Evolutionary conservation across 2,888 invertebrate genomes (phyloP), one percentile per base, ranked within the genome.

Genomic region (Pelosia muscerda): DNA sequence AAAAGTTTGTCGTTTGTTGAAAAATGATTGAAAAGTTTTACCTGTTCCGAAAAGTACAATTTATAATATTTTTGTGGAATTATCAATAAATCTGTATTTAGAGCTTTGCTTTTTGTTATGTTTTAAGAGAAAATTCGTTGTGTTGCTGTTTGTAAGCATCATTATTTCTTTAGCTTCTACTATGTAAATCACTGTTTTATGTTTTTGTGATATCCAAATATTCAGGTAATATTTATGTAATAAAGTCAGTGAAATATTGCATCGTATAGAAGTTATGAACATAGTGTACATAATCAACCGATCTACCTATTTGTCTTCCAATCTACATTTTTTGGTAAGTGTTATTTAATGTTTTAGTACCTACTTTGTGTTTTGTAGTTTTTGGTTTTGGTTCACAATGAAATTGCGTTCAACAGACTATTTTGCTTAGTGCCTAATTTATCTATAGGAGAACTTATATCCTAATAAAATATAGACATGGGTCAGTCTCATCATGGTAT

Each of bases 381-480:
- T 19, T 26, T 19, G n/a, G 6, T 28, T 9, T 57, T 8, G 10
- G 10, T n/a, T 55, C 10, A 57, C 28, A 57, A n/a, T 31, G 28
- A 26, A n/a, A 25, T 26, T 28, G 2, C 31, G 26, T 54, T 63
- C 19, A 9, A 34, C 13, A 19, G 19, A 13, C 34, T 23, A 54
- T 9, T 62, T 28, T 28, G n/a, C 53, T 22, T 28, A 19, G n/a
- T 59, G 22, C 10, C 19, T 5, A 34, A 26, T 42, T 64, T 28
- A 64, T 64, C 3, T 49, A 22, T 19, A 59, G 68, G 63, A 68
- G 59, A 38, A 42, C 68, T 64, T 68, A 68, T 42, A 60, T 60
- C 68, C 59, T 68, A 68, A 56, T 60, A 64, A 68, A 68, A 64
- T 55, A 68, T 67, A 67, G 63, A 67, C 67, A 63, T 67, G 62